These are phyloP conservation scores for Chouioia cunea DNA, from an alignment of 2,888 invertebrate genomes.

Conservation along the genomic window DNA sequence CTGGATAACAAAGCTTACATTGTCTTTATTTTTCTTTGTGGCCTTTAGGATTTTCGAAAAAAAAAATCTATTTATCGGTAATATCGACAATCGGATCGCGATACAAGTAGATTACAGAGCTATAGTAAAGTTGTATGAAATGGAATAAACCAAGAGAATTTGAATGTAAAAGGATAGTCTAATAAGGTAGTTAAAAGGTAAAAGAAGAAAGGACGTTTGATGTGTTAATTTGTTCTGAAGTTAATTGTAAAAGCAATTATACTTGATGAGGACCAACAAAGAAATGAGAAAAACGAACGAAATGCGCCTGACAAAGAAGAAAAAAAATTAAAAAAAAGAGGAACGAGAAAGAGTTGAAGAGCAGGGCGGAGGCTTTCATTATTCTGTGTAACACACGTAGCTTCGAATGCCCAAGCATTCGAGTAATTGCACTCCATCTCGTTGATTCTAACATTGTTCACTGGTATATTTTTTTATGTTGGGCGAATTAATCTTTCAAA, in stretches of 20 bases:
- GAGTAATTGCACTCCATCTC: conserved; percentile 19
- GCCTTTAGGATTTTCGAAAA: too few species aligned
- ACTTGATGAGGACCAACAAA: conserved; percentile 55
- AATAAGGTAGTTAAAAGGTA: too few species aligned
- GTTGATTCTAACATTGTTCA: conserved; percentile 16
- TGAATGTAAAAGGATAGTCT: too few species aligned
- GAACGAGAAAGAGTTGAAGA: conserved; percentile 3
- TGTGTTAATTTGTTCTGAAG: conserved; percentile 53
- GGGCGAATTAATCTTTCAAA: conserved; percentile 37
- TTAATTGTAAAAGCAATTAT: conserved; percentile 61
- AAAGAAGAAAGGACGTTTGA: conserved; percentile 40
- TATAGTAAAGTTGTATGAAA: too few species aligned
- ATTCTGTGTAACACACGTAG: conserved; percentile 37
- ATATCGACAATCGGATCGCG: too few species aligned
- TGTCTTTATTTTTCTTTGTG: too few species aligned
- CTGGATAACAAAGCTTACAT: too few species aligned
- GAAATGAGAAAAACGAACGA: conserved; percentile 30
- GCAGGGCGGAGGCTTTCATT: conserved; percentile 34
- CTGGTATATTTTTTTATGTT: conserved; percentile 3
- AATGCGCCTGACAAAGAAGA: not conserved
- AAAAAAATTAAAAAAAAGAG: not conserved
- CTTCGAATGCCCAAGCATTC: conserved; percentile 5
- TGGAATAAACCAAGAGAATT: too few species aligned
- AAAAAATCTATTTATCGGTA: too few species aligned
- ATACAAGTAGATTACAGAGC: too few species aligned